Percentiles rank a stretch among this genome's conserved stretches.
These are phyloP conservation scores for Amblyraja radiata DNA, from an alignment of 2,797 vertebrate species.

Conservation along the genomic window DNA sequence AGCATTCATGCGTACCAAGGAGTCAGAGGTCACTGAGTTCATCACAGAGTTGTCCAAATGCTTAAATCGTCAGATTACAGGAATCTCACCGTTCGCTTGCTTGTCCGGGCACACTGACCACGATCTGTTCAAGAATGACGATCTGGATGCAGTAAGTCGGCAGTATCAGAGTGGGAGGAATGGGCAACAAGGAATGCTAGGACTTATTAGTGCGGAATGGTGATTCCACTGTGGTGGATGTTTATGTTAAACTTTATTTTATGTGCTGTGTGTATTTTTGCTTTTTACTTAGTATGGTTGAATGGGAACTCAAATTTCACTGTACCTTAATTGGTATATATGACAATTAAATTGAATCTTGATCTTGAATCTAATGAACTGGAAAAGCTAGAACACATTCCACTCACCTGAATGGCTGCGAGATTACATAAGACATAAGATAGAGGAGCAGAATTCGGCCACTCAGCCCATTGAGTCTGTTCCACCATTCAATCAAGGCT, in stretches of 20 bases:
- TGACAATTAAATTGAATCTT: no score
- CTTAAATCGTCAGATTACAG: not conserved
- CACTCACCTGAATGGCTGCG: not conserved
- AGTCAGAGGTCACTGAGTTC: not conserved
- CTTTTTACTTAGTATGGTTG: no score
- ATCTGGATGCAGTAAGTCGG: slow-evolving; percentile 45
- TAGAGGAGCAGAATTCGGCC: not conserved
- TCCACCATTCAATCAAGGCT: no score
- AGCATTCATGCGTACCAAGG: not conserved
- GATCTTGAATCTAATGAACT: no score
- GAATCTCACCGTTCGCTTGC: slow-evolving; percentile 49
- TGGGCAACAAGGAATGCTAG: not conserved
- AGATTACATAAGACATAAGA: not conserved
- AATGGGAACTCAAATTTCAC: no score
- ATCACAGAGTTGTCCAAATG: not conserved
- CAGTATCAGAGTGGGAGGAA: not conserved
- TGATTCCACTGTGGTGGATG: not conserved
- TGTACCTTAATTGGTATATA: no score
- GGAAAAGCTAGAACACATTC: not conserved
- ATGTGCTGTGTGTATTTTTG: no score
- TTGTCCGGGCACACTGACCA: slow-evolving; percentile 50
- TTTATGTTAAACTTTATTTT: not conserved
- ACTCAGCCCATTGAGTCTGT: no score
- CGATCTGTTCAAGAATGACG: slow-evolving; percentile 42
- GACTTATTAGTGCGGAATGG: no score